Evolutionary conservation across 2,888 invertebrate genomes (phyloP).

Genomic region (Leptothorax acervorum): DNA sequence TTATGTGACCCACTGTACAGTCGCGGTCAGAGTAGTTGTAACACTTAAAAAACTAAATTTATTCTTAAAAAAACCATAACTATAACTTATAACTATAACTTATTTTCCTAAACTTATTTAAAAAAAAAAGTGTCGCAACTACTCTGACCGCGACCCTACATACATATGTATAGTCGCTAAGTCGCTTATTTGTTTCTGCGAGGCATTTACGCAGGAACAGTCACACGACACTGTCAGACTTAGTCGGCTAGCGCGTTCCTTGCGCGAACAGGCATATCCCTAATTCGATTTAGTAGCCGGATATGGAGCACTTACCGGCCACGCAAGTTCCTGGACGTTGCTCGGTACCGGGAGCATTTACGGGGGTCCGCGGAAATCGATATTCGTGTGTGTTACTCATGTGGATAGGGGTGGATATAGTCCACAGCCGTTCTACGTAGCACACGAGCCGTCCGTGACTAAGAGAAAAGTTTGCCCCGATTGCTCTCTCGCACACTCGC

Average conservation of each 20-base stretch:
- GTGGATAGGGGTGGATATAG: neutral
- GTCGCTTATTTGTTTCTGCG: neutral
- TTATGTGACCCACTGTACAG: no score
- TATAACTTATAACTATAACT: no score
- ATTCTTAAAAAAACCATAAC: no score
- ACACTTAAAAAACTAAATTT: no score
- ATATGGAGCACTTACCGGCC: conserved; percentile 56
- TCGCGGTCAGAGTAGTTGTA: no score
- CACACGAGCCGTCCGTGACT: conserved; percentile 6
- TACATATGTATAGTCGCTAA: neutral
- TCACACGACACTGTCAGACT: conserved; percentile 5
- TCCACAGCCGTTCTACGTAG: neutral
- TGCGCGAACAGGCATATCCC: conserved; percentile 49
- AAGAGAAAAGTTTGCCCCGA: conserved; percentile 64
- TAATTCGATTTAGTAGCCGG: conserved; percentile 62
- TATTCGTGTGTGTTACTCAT: conserved; percentile 38
- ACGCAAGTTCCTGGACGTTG: conserved; percentile 43
- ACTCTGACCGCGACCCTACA: no score
- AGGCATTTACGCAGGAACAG: neutral
- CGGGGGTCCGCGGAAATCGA: conserved; percentile 55
- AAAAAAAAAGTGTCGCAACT: no score
- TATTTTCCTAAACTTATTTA: no score
- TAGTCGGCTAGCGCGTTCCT: neutral
- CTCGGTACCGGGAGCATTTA: conserved; percentile 56
- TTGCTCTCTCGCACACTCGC: conserved; percentile 7